phyloP scores from a whole-genome alignment of 2,888 invertebrate genomes.

The Ommatoiulus sabulosus region DNA sequence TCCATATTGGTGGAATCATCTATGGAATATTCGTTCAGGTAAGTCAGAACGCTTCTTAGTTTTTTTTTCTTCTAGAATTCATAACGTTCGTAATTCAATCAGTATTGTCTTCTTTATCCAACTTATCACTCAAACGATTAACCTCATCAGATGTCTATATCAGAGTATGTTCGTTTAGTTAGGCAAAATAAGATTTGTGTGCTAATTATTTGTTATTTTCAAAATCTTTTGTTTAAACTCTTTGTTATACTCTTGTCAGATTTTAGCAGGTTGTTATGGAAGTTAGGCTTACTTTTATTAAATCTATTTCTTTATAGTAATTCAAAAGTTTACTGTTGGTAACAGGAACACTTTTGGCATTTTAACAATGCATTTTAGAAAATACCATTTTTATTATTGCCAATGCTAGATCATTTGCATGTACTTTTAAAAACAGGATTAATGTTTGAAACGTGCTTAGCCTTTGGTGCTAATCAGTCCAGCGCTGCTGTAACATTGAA shows the following conservation, averaged over 20 bases:
- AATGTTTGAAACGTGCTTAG: background rate
- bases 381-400: background rate
- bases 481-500: background rate
- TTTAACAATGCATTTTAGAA: too few species aligned
- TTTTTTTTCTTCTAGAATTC: background rate
- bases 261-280: too few species aligned
- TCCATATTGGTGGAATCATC: slow-evolving; percentile 56
- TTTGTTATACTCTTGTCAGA: too few species aligned
- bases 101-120: background rate
- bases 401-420: background rate
- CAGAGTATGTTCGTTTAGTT: too few species aligned
- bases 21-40: slow-evolving; percentile 54
- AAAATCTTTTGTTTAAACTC: too few species aligned
- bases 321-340: too few species aligned
- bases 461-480: background rate
- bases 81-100: background rate
- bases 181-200: too few species aligned
- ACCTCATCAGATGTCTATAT: too few species aligned
- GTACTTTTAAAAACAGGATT: background rate
- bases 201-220: too few species aligned
- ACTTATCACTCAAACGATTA: background rate
- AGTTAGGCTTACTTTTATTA: too few species aligned
- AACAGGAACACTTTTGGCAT: too few species aligned
- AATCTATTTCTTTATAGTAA: too few species aligned
- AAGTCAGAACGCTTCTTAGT: background rate